Evolutionary conservation across 1,140 invertebrate species (phyloP).

Genomic region (Microplitis demolitor): DNA sequence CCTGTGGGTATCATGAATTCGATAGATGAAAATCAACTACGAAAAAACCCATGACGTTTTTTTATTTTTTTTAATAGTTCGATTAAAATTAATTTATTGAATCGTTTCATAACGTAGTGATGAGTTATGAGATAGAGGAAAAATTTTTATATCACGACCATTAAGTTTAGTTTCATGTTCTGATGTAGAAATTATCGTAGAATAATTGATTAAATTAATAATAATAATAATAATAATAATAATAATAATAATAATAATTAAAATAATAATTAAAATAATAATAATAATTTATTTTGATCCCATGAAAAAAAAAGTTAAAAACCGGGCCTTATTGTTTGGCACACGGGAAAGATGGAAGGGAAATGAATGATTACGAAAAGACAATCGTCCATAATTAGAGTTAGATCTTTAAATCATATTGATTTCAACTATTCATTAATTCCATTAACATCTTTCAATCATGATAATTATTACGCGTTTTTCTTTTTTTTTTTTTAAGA

Average conservation of each 20-base stretch:
- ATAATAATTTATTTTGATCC: no score
- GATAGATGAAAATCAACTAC: neutral
- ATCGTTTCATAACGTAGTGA: neutral
- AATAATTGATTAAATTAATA: no score
- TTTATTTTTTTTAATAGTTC: neutral
- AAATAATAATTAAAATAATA: no score
- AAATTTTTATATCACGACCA: neutral
- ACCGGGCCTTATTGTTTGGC: constrained; percentile 39
- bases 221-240: no score
- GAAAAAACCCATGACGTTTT: neutral
- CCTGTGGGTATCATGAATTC: neutral
- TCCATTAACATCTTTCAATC: neutral
- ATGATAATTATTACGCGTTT: neutral
- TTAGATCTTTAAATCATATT: neutral
- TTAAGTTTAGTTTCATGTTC: no score
- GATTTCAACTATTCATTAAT: neutral
- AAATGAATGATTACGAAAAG: neutral
- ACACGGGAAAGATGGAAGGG: constrained; percentile 41
- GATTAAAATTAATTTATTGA: neutral
- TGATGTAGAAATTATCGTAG: no score
- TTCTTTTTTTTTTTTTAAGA: neutral
- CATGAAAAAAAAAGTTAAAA: no score
- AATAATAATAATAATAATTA: no score
- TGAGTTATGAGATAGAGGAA: neutral
- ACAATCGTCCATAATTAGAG: neutral